A percentile compares a stretch with the other conserved stretches of the same genome.
These are phyloP conservation scores for Polylopha cassiicola DNA, from an alignment of 2,888 invertebrate genomes.

Conservation along the genomic window DNA sequence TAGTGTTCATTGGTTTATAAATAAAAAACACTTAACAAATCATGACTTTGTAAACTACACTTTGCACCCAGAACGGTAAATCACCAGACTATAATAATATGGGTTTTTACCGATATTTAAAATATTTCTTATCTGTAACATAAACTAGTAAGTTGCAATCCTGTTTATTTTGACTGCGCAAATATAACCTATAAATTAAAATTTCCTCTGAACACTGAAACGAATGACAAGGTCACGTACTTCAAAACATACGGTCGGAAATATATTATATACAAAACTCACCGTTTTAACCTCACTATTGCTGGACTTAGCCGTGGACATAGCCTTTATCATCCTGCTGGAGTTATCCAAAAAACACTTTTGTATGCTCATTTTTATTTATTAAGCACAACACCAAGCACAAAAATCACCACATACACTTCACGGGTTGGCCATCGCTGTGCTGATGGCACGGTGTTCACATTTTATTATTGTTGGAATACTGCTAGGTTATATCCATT, in stretches of 20 bases:
- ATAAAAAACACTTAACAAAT: no score
- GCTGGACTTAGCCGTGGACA: conserved; percentile 67
- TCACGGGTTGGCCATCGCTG: no score
- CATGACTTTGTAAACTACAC: no score
- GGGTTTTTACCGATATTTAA: no score
- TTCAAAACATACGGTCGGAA: conserved; percentile 18
- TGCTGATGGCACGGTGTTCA: conserved; percentile 45
- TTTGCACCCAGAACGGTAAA: no score
- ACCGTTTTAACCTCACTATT: conserved; percentile 68
- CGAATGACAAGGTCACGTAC: conserved; percentile 12
- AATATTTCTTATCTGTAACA: conserved; percentile 25
- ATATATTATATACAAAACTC: conserved; percentile 29
- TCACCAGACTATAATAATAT: no score
- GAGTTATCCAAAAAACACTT: conserved; percentile 74
- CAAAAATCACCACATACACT: conserved; percentile 57
- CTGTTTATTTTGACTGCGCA: conserved; percentile 23
- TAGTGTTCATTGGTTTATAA: no score
- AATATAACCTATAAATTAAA: conserved; percentile 27
- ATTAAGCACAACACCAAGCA: conserved; percentile 48
- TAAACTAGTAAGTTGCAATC: conserved; percentile 19
- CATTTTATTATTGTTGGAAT: no score
- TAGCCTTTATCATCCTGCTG: conserved; percentile 73
- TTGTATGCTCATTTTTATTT: conserved; percentile 70
- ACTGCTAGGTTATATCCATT: conserved; percentile 78
- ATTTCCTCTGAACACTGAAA: conserved; percentile 16